Conservation (phyloP, 1,140 invertebrate species). For the Leucophenga varia region DNA sequence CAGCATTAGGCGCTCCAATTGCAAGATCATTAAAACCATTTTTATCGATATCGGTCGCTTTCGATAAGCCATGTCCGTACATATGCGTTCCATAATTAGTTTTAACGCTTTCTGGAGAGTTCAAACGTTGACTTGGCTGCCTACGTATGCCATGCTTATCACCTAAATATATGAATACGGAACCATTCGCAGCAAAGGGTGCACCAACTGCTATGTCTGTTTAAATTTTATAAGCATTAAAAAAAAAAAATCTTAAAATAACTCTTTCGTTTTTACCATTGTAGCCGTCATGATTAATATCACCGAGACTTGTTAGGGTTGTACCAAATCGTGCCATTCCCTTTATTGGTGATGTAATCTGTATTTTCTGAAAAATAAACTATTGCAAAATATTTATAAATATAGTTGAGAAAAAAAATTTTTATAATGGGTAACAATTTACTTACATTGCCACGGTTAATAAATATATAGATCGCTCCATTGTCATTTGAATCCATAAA, state of each 20-base stretch:
- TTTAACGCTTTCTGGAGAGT: constrained; percentile 34
- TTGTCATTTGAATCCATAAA: constrained; percentile 59
- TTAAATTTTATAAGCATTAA: too few species aligned
- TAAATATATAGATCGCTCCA: constrained; percentile 63
- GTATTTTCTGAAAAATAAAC: constrained; percentile 45
- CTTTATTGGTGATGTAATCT: constrained; percentile 32
- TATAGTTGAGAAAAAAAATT: constrained; percentile 8
- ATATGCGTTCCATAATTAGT: constrained; percentile 40
- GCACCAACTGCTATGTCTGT: constrained; percentile 69
- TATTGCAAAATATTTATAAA: constrained; percentile 22
- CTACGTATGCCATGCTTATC: constrained; percentile 59
- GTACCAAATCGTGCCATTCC: constrained; percentile 63
- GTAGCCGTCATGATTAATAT: constrained; percentile 68
- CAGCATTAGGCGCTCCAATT: constrained; percentile 64
- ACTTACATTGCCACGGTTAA: constrained; percentile 59
- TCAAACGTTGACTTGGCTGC: constrained; percentile 58
- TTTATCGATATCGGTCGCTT: constrained; percentile 64
- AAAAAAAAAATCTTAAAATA: too few species aligned
- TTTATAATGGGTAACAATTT: too few species aligned
- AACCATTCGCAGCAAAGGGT: constrained; percentile 66
- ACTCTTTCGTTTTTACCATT: constrained; percentile 59
- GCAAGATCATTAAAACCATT: constrained; percentile 70
- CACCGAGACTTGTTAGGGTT: constrained; percentile 63
- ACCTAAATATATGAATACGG: constrained; percentile 69
- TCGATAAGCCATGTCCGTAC: constrained; percentile 65